Evolutionary conservation across 2,888 invertebrate genomes (phyloP).

Genomic region (Drosophila nigritarsus): DNA sequence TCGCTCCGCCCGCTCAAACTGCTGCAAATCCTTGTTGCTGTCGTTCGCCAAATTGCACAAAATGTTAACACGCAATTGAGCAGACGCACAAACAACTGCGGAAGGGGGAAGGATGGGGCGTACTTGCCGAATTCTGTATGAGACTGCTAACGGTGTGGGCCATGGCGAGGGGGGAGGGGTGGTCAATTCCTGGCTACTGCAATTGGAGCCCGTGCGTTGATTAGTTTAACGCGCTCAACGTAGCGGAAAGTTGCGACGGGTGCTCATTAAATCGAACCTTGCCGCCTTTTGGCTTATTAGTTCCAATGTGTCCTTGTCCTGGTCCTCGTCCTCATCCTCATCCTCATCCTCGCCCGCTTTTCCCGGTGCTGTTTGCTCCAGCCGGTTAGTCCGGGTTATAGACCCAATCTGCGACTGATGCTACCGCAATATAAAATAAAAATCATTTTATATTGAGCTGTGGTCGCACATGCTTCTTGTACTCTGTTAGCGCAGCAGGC

Average conservation of each 20-base stretch:
- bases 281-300: constrained; percentile 70
- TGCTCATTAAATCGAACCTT: constrained; percentile 76
- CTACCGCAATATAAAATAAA: constrained; percentile 52
- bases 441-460: constrained; percentile 61
- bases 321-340: neutral
- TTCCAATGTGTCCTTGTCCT: constrained; percentile 56
- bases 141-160: neutral
- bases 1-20: neutral
- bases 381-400: constrained; percentile 12
- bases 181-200: constrained; percentile 23
- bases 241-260: constrained; percentile 76
- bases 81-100: constrained; percentile 79
- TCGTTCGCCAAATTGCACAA: constrained; percentile 75
- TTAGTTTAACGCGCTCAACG: constrained; percentile 77
- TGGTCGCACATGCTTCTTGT: constrained; percentile 50
- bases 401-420: constrained; percentile 10
- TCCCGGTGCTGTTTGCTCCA: constrained; percentile 2
- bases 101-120: constrained; percentile 1
- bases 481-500: constrained; percentile 8
- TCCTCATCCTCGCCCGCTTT: neutral
- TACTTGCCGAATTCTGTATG: constrained; percentile 54
- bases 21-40: constrained; percentile 20
- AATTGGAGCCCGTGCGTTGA: constrained; percentile 64
- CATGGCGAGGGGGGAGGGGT: neutral
- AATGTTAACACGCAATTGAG: constrained; percentile 81